Evolutionary conservation across 2,113 vertebrate genomes (phyloP).

Genomic region (Calidris pygmaea): DNA sequence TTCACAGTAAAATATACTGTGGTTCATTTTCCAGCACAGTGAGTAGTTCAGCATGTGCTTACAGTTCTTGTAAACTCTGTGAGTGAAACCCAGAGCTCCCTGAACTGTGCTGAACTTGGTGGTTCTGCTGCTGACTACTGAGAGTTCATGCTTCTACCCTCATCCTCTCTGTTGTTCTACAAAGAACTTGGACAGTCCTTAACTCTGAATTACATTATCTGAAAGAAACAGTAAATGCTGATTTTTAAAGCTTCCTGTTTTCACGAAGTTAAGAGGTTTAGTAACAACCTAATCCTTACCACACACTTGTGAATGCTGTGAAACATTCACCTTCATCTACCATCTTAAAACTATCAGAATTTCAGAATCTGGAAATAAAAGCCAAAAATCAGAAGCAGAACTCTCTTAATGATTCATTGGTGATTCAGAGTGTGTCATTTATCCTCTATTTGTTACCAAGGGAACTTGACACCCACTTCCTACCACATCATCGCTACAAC

Average conservation of each 20-base stretch:
- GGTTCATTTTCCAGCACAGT: neutral
- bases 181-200: neutral
- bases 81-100: neutral
- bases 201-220: neutral
- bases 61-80: neutral
- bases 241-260: neutral
- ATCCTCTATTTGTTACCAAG: constrained; percentile 62
- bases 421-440: constrained; percentile 72
- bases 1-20: neutral
- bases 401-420: constrained; percentile 68
- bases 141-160: neutral
- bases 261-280: neutral
- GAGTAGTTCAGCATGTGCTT: neutral
- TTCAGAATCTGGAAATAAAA: constrained; percentile 43
- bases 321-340: neutral
- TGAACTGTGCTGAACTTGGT: neutral
- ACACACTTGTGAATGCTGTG: neutral
- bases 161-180: neutral
- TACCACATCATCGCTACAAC: constrained; percentile 57
- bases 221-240: neutral
- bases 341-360: neutral
- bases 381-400: constrained; percentile 64
- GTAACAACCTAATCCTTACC: neutral
- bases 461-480: constrained; percentile 73
- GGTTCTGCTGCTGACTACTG: neutral